phyloP scores from a whole-genome alignment of 1,140 invertebrate species.

The Achroia grisella region DNA sequence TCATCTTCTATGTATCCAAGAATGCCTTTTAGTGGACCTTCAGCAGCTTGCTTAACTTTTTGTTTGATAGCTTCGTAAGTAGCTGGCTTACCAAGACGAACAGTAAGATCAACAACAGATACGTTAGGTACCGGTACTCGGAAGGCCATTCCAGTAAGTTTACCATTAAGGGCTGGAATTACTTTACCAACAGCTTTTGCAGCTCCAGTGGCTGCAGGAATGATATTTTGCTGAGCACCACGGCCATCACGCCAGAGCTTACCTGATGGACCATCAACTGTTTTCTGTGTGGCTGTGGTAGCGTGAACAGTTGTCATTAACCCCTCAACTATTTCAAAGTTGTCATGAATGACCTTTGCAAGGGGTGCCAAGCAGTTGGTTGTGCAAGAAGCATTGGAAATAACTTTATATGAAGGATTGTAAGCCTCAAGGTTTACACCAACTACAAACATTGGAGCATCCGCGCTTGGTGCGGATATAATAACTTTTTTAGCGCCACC shows the following conservation, averaged over 20 bases:
- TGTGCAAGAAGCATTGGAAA: slow-evolving; percentile 99
- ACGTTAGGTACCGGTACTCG: slow-evolving; percentile 97
- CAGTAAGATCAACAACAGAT: slow-evolving; percentile 98
- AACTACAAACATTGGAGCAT: slow-evolving; percentile 98
- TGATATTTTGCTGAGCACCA: slow-evolving; percentile 97
- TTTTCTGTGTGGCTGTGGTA: slow-evolving; percentile 98
- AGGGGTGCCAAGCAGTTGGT: slow-evolving; percentile 99
- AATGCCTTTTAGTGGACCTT: slow-evolving; percentile 88
- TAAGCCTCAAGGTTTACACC: slow-evolving; percentile 96
- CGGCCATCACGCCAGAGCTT: slow-evolving; percentile 98
- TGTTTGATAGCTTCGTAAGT: slow-evolving; percentile 92
- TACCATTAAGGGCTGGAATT: slow-evolving; percentile 94
- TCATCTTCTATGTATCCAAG: slow-evolving; percentile 95
- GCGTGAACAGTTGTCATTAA: slow-evolving; percentile 99
- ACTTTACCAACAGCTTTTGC: slow-evolving; percentile 99
- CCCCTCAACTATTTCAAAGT: slow-evolving; percentile 96
- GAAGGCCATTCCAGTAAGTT: slow-evolving; percentile 99
- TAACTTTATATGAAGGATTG: slow-evolving; percentile 84
- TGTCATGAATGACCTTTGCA: slow-evolving; percentile 96
- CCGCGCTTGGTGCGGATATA: slow-evolving; percentile 97
- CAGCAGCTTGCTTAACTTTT: slow-evolving; percentile 88
- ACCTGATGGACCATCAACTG: slow-evolving; percentile 95
- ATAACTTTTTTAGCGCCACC: slow-evolving; percentile 98
- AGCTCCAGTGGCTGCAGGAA: slow-evolving; percentile 98
- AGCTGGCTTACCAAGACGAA: slow-evolving; percentile 81